Conservation (phyloP, 1,140 invertebrate species). For the Charaxes varanes region DNA sequence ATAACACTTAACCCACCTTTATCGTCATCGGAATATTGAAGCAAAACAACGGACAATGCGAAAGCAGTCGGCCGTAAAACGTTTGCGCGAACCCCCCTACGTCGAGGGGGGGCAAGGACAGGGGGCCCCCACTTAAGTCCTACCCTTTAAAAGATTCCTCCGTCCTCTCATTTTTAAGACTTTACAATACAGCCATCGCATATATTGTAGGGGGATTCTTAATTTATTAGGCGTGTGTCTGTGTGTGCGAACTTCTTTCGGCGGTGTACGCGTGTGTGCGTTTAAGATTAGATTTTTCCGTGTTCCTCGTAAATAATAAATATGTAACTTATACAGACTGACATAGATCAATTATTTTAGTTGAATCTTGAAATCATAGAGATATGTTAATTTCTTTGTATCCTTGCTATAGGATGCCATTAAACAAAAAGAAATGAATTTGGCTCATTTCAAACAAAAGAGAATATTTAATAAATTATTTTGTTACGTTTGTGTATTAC, state of each 20-base stretch:
- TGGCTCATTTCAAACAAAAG: no score
- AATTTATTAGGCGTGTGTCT: slow-evolving; percentile 39
- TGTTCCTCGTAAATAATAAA: slow-evolving; percentile 63
- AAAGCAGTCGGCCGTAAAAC: slow-evolving; percentile 53
- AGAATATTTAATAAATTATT: no score
- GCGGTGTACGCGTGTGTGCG: slow-evolving; percentile 32
- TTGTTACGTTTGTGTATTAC: no score
- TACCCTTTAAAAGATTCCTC: slow-evolving; percentile 71
- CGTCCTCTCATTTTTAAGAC: slow-evolving; percentile 72
- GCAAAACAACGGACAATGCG: slow-evolving; percentile 64
- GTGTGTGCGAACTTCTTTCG: slow-evolving; percentile 33
- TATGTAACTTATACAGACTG: no score
- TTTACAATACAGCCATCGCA: slow-evolving; percentile 63
- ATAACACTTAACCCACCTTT: slow-evolving; percentile 61
- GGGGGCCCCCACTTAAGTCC: slow-evolving; percentile 59
- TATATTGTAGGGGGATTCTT: slow-evolving; percentile 47
- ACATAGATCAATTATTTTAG: no score
- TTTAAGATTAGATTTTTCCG: slow-evolving; percentile 65
- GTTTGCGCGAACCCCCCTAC: slow-evolving; percentile 48
- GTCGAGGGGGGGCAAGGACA: slow-evolving; percentile 31
- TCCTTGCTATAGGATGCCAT: no score
- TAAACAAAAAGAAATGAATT: no score
- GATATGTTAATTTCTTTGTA: no score
- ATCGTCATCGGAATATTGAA: slow-evolving; percentile 61
- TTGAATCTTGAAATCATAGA: no score